Percentiles rank a stretch among this genome's conserved stretches.
Evolutionary conservation across 2,113 vertebrate species (phyloP).

Genomic region (Rhabdornis inornatus): DNA sequence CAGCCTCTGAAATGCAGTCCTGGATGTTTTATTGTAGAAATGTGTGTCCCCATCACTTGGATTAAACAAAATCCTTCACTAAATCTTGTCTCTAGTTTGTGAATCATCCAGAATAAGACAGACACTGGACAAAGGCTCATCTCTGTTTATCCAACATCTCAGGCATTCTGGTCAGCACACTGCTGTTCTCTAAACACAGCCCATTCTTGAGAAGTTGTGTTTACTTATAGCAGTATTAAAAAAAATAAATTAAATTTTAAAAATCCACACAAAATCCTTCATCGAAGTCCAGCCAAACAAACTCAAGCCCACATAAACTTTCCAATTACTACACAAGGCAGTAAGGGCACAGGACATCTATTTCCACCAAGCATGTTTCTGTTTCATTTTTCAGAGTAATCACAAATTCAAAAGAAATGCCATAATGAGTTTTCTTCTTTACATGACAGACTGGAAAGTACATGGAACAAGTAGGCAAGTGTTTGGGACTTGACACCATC

Average conservation of each 20-base stretch:
- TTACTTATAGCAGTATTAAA: neutral
- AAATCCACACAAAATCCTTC: neutral
- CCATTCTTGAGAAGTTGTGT: neutral
- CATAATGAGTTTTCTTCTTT: neutral
- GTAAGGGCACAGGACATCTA: neutral
- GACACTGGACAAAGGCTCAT: neutral
- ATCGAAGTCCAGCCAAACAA: neutral
- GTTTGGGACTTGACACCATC: neutral
- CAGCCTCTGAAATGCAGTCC: neutral
- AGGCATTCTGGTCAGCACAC: neutral
- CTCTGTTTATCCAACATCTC: neutral
- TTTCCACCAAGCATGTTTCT: neutral
- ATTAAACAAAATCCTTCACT: neutral
- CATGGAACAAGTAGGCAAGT: neutral
- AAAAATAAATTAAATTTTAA: neutral
- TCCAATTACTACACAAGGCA: neutral
- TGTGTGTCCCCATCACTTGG: neutral
- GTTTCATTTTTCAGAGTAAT: neutral
- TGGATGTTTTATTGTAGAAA: neutral
- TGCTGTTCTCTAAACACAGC: neutral
- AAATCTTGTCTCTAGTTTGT: neutral
- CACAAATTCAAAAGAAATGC: neutral
- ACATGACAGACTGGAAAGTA: neutral
- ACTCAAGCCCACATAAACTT: neutral
- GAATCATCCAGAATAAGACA: neutral